Evolutionary conservation across 2,113 vertebrate genomes (phyloP).

Genomic region (Synodontis membranacea): DNA sequence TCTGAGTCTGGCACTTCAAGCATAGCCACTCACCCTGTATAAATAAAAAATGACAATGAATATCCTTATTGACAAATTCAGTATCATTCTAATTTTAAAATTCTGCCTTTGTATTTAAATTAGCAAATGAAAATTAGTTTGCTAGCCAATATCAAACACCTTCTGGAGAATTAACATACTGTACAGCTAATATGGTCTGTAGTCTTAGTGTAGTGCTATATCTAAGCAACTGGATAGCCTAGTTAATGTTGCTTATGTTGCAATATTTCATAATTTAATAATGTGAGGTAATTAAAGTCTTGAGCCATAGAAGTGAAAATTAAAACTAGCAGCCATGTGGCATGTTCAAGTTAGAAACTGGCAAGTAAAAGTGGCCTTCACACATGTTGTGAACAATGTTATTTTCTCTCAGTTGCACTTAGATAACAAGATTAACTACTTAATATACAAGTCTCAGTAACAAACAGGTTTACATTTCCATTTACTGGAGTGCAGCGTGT

Average conservation of each 20-base stretch:
- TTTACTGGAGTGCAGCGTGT: not conserved
- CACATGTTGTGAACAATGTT: not conserved
- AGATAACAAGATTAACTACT: not conserved
- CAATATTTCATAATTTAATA: too few species aligned
- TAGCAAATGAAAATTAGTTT: not conserved
- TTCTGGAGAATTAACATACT: not conserved
- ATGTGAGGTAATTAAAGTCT: not conserved
- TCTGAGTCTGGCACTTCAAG: slow-evolving; percentile 93
- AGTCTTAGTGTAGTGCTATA: not conserved
- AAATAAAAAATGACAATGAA: slow-evolving; percentile 47
- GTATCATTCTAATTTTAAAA: not conserved
- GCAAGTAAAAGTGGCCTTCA: not conserved
- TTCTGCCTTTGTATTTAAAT: not conserved
- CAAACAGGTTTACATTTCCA: slow-evolving; percentile 21
- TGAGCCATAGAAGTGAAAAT: not conserved
- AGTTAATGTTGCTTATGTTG: not conserved
- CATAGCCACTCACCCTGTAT: slow-evolving; percentile 94
- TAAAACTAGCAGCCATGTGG: not conserved
- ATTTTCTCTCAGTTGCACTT: not conserved
- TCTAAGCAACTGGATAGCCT: not conserved
- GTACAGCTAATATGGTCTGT: not conserved
- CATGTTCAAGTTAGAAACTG: not conserved
- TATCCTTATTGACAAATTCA: slow-evolving; percentile 16
- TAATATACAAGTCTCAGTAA: slow-evolving; percentile 24
- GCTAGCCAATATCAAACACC: not conserved